Percentiles rank a stretch among this genome's conserved stretches.
Evolutionary conservation across 1,140 invertebrate genomes (phyloP).

Genomic region (Drosophila nannoptera): DNA sequence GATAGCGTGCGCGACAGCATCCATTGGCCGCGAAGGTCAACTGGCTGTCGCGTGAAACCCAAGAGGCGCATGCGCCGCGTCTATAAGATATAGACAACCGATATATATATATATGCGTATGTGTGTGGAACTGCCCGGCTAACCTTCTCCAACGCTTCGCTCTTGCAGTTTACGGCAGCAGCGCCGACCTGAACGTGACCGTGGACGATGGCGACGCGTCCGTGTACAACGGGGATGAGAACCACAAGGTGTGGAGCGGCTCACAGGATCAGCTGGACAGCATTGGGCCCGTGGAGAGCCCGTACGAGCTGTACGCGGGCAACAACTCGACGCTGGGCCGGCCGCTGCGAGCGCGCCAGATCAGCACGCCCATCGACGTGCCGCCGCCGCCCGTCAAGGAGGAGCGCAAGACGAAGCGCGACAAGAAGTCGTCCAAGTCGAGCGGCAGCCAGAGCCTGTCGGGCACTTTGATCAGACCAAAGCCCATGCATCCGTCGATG

Average conservation of each 20-base stretch:
- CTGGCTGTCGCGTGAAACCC: conserved; percentile 33
- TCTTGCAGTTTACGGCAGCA: conserved; percentile 79
- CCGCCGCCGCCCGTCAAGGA: conserved; percentile 84
- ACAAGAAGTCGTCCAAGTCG: conserved; percentile 74
- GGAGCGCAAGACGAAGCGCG: conserved; percentile 69
- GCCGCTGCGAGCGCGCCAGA: conserved; percentile 88
- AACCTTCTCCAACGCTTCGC: not conserved
- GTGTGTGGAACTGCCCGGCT: no score
- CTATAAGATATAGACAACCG: not conserved
- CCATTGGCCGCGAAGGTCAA: conserved; percentile 47
- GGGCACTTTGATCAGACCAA: conserved; percentile 76
- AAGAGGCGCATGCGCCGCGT: conserved; percentile 12
- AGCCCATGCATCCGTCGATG: conserved; percentile 72
- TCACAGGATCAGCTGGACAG: conserved; percentile 86
- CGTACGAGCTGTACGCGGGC: conserved; percentile 85
- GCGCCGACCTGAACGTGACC: conserved; percentile 80
- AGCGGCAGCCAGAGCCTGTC: conserved; percentile 76
- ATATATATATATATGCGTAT: not conserved
- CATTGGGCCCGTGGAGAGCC: conserved; percentile 80
- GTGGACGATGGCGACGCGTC: conserved; percentile 86
- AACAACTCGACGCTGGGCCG: conserved; percentile 85
- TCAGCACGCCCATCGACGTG: conserved; percentile 86
- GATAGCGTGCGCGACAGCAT: conserved; percentile 29
- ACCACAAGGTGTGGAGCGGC: conserved; percentile 95
- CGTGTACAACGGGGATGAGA: conserved; percentile 93